Evolutionary conservation across 2,113 vertebrate species (phyloP).

Genomic region (Gymnarchus niloticus): DNA sequence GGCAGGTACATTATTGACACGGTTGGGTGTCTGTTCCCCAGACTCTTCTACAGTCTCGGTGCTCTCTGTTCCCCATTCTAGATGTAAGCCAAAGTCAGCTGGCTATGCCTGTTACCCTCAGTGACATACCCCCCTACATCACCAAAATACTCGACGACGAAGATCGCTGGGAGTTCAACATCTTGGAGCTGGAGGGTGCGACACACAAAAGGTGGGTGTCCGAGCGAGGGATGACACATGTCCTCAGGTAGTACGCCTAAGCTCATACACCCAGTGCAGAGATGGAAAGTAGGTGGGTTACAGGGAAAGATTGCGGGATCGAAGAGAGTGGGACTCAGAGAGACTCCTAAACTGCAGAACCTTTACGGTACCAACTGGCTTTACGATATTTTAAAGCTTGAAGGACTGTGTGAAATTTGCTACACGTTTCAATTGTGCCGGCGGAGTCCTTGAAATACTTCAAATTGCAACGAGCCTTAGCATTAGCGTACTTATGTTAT

Average conservation of each 20-base stretch:
- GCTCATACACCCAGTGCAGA: not conserved
- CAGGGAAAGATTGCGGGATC: not conserved
- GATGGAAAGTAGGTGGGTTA: not conserved
- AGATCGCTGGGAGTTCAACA: slow-evolving; percentile 92
- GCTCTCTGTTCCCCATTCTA: slow-evolving; percentile 50
- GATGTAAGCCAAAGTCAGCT: slow-evolving; percentile 78
- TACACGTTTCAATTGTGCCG: not conserved
- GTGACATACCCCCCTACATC: slow-evolving; percentile 74
- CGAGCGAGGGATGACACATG: not conserved
- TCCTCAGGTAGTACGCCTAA: no score
- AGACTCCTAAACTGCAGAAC: not conserved
- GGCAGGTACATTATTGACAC: not conserved
- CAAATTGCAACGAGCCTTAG: not conserved
- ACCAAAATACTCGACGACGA: slow-evolving; percentile 81
- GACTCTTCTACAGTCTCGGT: not conserved
- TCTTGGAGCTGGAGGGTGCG: slow-evolving; percentile 88
- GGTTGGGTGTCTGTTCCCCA: not conserved
- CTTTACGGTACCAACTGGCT: not conserved
- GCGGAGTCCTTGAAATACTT: not conserved
- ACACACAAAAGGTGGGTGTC: slow-evolving; percentile 81
- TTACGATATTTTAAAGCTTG: not conserved
- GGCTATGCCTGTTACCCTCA: slow-evolving; percentile 75
- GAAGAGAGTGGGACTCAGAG: not conserved
- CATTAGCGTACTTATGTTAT: not conserved
- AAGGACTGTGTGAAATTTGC: not conserved